phyloP scores from a whole-genome alignment of 2,888 invertebrate genomes.

The Brenthis hecate region DNA sequence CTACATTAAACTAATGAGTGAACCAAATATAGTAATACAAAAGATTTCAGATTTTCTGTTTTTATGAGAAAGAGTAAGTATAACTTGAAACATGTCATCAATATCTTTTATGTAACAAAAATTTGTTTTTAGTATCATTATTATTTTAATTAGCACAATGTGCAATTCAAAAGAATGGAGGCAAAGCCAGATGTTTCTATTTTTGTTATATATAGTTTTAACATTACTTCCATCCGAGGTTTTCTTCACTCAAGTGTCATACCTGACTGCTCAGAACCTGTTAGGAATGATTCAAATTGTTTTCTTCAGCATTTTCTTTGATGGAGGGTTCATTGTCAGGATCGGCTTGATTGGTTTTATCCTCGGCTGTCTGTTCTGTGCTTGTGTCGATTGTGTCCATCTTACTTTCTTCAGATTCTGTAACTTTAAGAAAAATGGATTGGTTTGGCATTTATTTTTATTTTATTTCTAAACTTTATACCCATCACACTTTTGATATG shows the following conservation, averaged over 20 bases:
- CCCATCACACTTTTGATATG: too few relatives aligned
- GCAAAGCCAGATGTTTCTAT: neutral
- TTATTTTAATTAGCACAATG: too few relatives aligned
- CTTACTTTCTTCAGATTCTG: conserved; percentile 50
- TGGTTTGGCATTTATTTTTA: conserved; percentile 14
- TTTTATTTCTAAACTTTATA: neutral
- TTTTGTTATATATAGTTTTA: neutral
- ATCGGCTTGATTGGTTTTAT: conserved; percentile 15
- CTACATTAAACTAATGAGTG: too few relatives aligned
- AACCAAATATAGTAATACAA: too few relatives aligned
- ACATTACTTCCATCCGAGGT: neutral
- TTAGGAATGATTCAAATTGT: conserved; percentile 18
- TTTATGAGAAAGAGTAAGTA: too few relatives aligned
- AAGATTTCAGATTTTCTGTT: too few relatives aligned
- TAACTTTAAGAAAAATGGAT: conserved; percentile 22
- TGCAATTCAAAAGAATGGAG: too few relatives aligned
- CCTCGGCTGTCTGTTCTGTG: conserved; percentile 25
- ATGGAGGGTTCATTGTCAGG: conserved; percentile 9
- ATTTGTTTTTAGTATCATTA: too few relatives aligned
- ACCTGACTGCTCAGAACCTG: conserved; percentile 4
- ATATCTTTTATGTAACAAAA: too few relatives aligned
- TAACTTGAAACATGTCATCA: too few relatives aligned
- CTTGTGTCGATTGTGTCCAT: conserved; percentile 48
- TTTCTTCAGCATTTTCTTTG: neutral
- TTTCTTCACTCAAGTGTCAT: conserved; percentile 13